Conservation (phyloP, 2,888 invertebrate genomes). For the Cylindroiulus punctatus region DNA sequence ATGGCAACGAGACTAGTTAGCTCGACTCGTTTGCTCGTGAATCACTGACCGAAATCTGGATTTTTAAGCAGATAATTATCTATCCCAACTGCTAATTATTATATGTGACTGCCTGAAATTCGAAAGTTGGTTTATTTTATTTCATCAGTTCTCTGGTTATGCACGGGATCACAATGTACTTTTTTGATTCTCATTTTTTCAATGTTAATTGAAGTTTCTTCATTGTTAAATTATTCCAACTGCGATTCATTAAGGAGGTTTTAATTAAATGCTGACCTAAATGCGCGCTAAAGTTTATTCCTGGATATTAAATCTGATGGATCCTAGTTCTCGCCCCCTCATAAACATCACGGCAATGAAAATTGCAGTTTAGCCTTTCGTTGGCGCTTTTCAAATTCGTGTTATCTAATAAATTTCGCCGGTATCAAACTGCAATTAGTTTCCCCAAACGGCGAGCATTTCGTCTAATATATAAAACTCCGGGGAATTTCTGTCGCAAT, state of each 20-base stretch:
- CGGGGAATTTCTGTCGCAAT: slow-evolving; percentile 17
- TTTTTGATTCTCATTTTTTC: not conserved
- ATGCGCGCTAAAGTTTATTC: not conserved
- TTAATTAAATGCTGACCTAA: not conserved
- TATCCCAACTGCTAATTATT: too few relatives aligned
- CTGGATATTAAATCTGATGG: not conserved
- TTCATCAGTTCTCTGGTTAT: too few relatives aligned
- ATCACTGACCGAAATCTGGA: too few relatives aligned
- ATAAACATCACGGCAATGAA: not conserved
- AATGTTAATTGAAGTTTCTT: not conserved
- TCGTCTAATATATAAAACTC: slow-evolving; percentile 12
- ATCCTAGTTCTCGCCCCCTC: not conserved
- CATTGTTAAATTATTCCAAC: not conserved
- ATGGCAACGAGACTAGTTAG: too few relatives aligned
- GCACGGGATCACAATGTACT: not conserved
- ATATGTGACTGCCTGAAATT: too few relatives aligned
- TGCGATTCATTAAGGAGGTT: not conserved
- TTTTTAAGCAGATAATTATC: too few relatives aligned
- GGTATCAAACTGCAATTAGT: slow-evolving; percentile 28
- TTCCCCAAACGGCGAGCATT: slow-evolving; percentile 21
- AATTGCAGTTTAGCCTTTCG: not conserved
- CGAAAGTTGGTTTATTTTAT: too few relatives aligned
- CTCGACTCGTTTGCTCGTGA: too few relatives aligned
- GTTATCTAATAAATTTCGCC: slow-evolving; percentile 35
- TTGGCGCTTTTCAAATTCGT: slow-evolving; percentile 12